Base-by-base conservation (phyloP, 2,797 vertebrate species). In the Hapalemur alaotrensis region DNA sequence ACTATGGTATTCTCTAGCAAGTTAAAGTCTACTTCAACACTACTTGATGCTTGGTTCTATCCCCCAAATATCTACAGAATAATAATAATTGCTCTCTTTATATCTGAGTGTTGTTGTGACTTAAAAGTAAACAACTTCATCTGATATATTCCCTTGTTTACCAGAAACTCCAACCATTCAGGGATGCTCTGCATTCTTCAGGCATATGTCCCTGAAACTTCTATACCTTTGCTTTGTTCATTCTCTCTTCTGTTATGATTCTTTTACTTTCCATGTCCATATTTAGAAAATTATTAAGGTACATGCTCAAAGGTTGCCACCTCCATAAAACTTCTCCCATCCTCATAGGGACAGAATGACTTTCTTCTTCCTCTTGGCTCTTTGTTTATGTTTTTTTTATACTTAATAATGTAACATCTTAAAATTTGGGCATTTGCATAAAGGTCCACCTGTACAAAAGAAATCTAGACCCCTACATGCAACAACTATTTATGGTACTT, bases 41-140 rank as follows among this genome's bases (percentile, higher is more conserved):
- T 32, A 73, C 84, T 92, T 79, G 63, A 59, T 96, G 5, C 32
- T 72, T 91, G 25, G 65, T 89, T 93, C 41, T 85, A 70, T 70
- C 30, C 18, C 20, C 20, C 90, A 63, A 18, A 28, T 70, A 82
- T 63, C 22, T 89, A 38, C 5, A 80, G 69, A 67, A 18, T 38
- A 95, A 46, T 82, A 70, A n/a, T 87, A 61, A 41, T 84, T 92
- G 8, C 50, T 94, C 8, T 80, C 7, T 57, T 92, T 0, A 50
- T 59, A 35, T 57, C 54, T 91, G 59, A 75, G 30, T 69, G 28
- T 14, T 72, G 28, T 14, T 72, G 30, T 5, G 5, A 83, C 41
- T 57, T 73, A 46, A 89, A 86, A 83, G 61, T 14, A 72, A 75
- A 73, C 17, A 57, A 61, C 13, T 1, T 95, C 75, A 82, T 20